These are phyloP conservation scores for Sepiola atlantica DNA, from an alignment of 2,888 invertebrate species.

Conservation along the genomic window DNA sequence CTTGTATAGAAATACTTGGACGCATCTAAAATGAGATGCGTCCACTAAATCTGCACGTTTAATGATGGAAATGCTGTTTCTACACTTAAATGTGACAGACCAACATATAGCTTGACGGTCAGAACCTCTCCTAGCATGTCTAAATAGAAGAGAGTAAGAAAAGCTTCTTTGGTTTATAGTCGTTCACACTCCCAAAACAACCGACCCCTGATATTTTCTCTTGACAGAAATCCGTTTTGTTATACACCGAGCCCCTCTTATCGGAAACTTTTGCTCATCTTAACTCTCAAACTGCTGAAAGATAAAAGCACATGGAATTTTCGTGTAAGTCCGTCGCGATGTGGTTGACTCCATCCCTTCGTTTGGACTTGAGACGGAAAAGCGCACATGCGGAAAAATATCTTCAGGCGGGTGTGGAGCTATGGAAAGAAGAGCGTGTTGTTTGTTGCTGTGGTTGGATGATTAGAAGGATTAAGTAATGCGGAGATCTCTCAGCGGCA, in stretches of 20 bases:
- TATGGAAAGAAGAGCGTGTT: neutral
- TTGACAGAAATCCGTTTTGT: neutral
- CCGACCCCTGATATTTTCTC: constrained; percentile 18
- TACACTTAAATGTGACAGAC: too few species aligned
- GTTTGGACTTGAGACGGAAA: neutral
- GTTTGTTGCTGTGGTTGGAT: constrained; percentile 20
- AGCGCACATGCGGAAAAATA: neutral
- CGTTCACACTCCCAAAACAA: neutral
- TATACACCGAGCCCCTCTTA: neutral
- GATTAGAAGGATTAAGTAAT: neutral
- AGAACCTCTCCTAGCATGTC: too few species aligned
- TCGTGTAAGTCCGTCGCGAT: neutral
- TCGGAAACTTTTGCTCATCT: neutral
- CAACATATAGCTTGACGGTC: too few species aligned
- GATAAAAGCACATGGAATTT: constrained; percentile 21
- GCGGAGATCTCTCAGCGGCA: neutral
- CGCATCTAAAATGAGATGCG: too few species aligned
- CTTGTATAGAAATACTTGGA: too few species aligned
- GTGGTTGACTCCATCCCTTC: neutral
- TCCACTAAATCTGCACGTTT: too few species aligned
- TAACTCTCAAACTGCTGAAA: neutral
- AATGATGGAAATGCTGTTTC: too few species aligned
- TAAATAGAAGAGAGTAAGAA: neutral
- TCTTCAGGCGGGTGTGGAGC: neutral
- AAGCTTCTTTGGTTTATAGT: neutral